Evolutionary conservation across 2,888 invertebrate species (phyloP), one percentile per base, ranked within the genome.

Genomic region (Dascillus cervinus): DNA sequence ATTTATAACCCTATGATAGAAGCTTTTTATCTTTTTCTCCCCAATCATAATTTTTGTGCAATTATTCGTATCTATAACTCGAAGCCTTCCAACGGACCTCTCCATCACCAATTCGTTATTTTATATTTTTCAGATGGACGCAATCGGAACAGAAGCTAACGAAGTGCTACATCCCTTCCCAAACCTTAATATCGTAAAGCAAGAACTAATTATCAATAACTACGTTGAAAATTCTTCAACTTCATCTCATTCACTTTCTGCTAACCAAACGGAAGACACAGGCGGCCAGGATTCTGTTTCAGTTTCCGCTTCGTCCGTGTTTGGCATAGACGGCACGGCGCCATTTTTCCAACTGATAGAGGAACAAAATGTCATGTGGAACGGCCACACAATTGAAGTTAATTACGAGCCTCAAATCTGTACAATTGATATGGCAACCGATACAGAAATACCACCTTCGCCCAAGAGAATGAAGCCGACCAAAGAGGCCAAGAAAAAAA

Each of bases 81-180:
- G n/a, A n/a, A n/a, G n/a, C n/a, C n/a, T n/a, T n/a, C n/a, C 8
- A 17, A 17, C n/a, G n/a, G n/a, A n/a, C n/a, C n/a, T 17, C 8
- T 17, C 17, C 17, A 17, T 9, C 5, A 9, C n/a, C 5, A 22
- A 22, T 9, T 22, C 4, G n/a, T n/a, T n/a, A n/a, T 65, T 59
- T 67, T 70, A 72, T 64, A 74, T 76, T 75, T 72, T 75, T 56
- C 70, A 70, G 49, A 75, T 76, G 46, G 76, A 76, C 58, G 71
- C 75, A 38, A 79, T 79, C 17, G 80, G 79, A 63, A 79, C 78
- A 60, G 79, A 79, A 58, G 79, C 79, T 11, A 79, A 77, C 52
- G 79, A 79, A 63, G 79, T 80, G 22, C 64, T 80, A 31, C 78
- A 79, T 56, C 75, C 78, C 10, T 61, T 79, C 39, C 61, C 79